A percentile compares a stretch with the other conserved stretches of the same genome.
Conservation (phyloP, 2,797 vertebrate genomes). For the Sebastes nivosus region DNA sequence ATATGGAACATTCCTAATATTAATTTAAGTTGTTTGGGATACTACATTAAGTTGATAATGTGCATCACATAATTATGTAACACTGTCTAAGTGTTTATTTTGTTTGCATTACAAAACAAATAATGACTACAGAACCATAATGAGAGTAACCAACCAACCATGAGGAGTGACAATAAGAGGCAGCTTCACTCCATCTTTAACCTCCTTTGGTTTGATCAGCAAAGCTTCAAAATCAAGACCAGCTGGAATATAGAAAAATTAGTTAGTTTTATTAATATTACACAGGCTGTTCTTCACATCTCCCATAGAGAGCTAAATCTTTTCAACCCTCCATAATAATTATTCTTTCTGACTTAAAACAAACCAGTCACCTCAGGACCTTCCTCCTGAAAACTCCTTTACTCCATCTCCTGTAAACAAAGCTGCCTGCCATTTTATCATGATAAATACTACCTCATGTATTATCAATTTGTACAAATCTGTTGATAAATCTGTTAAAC, state of each 20-base stretch:
- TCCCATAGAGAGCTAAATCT: background rate
- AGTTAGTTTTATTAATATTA: background rate
- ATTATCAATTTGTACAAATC: too few species aligned
- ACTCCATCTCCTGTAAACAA: too few species aligned
- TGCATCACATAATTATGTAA: background rate
- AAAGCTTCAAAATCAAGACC: conserved; percentile 93
- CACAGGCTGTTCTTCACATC: background rate
- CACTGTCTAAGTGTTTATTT: background rate
- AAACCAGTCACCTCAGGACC: background rate
- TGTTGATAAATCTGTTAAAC: too few species aligned
- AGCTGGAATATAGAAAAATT: conserved; percentile 70
- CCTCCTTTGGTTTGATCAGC: conserved; percentile 87
- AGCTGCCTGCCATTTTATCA: too few species aligned
- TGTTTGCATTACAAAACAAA: background rate
- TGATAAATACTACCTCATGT: too few species aligned
- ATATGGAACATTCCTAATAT: background rate
- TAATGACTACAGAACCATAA: background rate
- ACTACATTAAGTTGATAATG: background rate
- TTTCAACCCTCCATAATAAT: background rate
- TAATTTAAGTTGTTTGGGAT: background rate
- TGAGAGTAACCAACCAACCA: conserved; percentile 79
- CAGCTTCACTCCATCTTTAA: conserved; percentile 78
- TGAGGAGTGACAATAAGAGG: conserved; percentile 94
- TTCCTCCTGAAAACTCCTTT: too few species aligned
- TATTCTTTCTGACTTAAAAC: background rate